Conservation (phyloP, 2,797 vertebrate species). For the Craterocephalus amniculus region DNA sequence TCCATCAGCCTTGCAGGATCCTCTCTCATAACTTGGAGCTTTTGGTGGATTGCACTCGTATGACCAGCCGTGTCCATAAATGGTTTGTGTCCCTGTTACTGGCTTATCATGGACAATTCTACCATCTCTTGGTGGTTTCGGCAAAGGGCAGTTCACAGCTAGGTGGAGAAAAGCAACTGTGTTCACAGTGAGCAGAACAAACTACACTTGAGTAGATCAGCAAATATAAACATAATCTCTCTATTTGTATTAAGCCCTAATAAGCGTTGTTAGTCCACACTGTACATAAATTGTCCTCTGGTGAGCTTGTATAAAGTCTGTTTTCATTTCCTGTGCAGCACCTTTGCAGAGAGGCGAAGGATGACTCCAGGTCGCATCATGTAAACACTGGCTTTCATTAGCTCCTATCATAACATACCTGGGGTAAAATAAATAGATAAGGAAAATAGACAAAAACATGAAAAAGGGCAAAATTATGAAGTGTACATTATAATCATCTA, state of each 20-base stretch:
- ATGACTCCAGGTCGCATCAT: conserved; percentile 86
- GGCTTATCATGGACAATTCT: conserved; percentile 73
- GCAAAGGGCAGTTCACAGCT: conserved; percentile 87
- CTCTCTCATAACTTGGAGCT: conserved; percentile 83
- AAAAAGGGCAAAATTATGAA: not conserved
- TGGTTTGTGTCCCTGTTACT: conserved; percentile 53
- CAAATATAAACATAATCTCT: not conserved
- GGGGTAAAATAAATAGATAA: conserved; percentile 19
- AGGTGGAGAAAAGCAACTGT: not conserved
- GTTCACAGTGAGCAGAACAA: not conserved
- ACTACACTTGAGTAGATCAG: not conserved
- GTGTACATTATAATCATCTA: not conserved
- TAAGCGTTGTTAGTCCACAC: not conserved
- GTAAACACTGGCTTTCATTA: conserved; percentile 82
- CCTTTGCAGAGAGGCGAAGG: conserved; percentile 83
- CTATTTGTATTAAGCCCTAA: no score
- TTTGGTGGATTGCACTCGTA: conserved; percentile 85
- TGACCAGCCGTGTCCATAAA: conserved; percentile 70
- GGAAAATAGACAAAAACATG: not conserved
- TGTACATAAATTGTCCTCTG: not conserved
- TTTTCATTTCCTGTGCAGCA: conserved; percentile 61
- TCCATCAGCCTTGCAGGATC: conserved; percentile 83
- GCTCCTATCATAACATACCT: conserved; percentile 87
- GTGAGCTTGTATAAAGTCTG: not conserved
- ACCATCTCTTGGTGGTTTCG: conserved; percentile 76